Conservation (phyloP, 2,797 vertebrate genomes). For the Clarias platycephalus region DNA sequence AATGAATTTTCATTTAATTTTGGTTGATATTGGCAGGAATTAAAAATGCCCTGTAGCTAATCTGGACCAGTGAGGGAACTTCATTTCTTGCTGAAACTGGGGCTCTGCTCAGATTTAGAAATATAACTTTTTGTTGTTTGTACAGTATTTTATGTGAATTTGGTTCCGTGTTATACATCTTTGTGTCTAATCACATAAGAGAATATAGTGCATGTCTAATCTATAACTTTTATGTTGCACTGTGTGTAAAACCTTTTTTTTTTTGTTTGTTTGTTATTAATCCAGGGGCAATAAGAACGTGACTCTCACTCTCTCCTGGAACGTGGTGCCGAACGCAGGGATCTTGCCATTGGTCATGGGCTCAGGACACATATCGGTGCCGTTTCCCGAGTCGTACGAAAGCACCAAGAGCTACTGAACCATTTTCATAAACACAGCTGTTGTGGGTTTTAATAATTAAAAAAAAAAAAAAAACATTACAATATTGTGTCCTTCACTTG, state of each 20-base stretch:
- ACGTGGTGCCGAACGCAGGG: conserved; percentile 95
- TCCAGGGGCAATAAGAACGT: conserved; percentile 94
- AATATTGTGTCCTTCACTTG: neutral
- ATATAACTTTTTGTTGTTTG: no score
- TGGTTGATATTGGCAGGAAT: no score
- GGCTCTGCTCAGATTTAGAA: neutral
- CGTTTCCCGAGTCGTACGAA: conserved; percentile 94
- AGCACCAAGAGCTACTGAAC: conserved; percentile 88
- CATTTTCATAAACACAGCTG: conserved; percentile 43
- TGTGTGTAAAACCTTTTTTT: no score
- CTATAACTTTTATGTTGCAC: neutral
- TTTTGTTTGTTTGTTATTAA: neutral
- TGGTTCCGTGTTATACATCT: neutral
- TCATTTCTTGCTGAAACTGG: neutral
- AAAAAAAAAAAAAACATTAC: conserved; percentile 6
- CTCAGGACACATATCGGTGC: conserved; percentile 87
- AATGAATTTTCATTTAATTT: no score
- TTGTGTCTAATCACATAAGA: neutral
- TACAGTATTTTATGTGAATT: neutral
- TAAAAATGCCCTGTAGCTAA: no score
- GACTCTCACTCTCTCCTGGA: conserved; percentile 94
- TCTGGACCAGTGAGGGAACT: neutral
- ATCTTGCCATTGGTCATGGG: conserved; percentile 94
- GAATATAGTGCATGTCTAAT: neutral
- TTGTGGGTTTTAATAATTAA: conserved; percentile 62